Evolutionary conservation across 2,797 vertebrate genomes (phyloP).

Genomic region (Cossypha dichroa): DNA sequence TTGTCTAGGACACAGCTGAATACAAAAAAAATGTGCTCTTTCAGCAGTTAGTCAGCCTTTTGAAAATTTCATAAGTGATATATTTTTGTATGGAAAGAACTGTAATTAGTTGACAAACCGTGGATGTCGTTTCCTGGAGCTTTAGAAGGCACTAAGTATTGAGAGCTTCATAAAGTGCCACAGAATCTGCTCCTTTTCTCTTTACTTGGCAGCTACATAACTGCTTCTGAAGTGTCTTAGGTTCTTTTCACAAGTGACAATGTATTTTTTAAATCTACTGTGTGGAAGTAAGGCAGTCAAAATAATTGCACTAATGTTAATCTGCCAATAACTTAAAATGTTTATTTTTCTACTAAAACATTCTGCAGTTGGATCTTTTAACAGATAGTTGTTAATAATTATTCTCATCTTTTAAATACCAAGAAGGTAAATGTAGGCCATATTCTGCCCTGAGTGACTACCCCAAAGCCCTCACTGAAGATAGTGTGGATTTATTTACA

Average conservation of each 20-base stretch:
- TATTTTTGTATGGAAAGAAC: conserved; percentile 46
- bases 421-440: background rate
- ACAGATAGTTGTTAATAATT: background rate
- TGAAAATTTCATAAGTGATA: background rate
- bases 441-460: background rate
- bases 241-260: conserved; percentile 21
- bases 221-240: conserved; percentile 32
- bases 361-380: conserved; percentile 38
- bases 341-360: conserved; percentile 72
- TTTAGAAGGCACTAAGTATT: conserved; percentile 32
- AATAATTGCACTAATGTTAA: conserved; percentile 64
- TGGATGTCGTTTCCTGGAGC: conserved; percentile 4
- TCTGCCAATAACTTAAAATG: conserved; percentile 43
- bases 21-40: background rate
- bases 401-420: conserved; percentile 13
- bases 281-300: conserved; percentile 43
- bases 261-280: conserved; percentile 48
- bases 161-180: background rate
- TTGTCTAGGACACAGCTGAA: background rate
- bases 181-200: background rate
- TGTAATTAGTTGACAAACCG: conserved; percentile 29
- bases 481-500: conserved; percentile 16
- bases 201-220: conserved; percentile 55
- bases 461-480: background rate
- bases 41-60: conserved; percentile 8